Percentiles rank a stretch among this genome's conserved stretches.
phyloP scores from a whole-genome alignment of 1,140 invertebrate species.

The Dendrolimus punctatus region DNA sequence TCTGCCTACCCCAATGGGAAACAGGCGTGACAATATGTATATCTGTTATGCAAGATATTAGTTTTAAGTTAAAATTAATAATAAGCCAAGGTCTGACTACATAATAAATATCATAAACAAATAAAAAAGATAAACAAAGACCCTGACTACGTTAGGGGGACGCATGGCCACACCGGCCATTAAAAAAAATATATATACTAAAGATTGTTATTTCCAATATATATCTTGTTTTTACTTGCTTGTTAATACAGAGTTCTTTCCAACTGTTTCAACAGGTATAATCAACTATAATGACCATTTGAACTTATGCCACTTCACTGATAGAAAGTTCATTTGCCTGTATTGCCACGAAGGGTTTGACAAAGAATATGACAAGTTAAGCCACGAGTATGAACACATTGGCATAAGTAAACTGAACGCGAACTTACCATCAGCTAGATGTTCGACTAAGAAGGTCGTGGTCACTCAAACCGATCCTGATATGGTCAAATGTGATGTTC shows the following conservation, averaged over 20 bases:
- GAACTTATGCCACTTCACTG: slow-evolving; percentile 51
- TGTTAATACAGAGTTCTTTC: not conserved
- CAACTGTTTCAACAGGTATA: slow-evolving; percentile 46
- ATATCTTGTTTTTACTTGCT: not conserved
- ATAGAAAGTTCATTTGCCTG: slow-evolving; percentile 41
- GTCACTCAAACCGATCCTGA: slow-evolving; percentile 51
- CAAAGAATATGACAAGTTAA: slow-evolving; percentile 30
- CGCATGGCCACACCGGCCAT: no score
- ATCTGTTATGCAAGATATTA: no score
- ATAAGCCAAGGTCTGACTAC: no score
- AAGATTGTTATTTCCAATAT: no score
- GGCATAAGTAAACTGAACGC: slow-evolving; percentile 34
- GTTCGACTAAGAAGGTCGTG: slow-evolving; percentile 26
- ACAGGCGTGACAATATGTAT: no score
- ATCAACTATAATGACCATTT: slow-evolving; percentile 66
- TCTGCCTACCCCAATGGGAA: no score
- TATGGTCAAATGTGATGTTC: slow-evolving; percentile 25
- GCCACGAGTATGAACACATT: slow-evolving; percentile 57
- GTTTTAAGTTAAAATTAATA: no score
- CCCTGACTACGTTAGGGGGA: no score
- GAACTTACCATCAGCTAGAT: slow-evolving; percentile 7
- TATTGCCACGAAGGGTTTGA: slow-evolving; percentile 60
- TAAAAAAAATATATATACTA: no score
- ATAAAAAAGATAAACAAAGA: no score
- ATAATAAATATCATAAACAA: no score